Evolutionary conservation across 2,888 invertebrate genomes (phyloP), one percentile per base, ranked within the genome.

Genomic region (Drosophila mettleri): DNA sequence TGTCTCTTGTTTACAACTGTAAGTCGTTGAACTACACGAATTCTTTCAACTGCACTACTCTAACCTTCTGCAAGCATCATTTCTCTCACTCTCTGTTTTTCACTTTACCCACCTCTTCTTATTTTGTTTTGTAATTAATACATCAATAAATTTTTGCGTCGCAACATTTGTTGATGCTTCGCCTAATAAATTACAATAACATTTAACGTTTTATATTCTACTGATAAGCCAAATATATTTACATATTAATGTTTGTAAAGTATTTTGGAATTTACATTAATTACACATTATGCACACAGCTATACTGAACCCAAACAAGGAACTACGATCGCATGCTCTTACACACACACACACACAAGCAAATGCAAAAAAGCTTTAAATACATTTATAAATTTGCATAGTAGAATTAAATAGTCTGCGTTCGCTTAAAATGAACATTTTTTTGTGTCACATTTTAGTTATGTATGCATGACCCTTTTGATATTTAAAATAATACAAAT

Each of bases 1-100:
- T 36, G 2, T 36, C 9, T 16, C 4, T 22, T 67, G 75, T 68
- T 68, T 78, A 74, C 59, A 63, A 34, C 12, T 22, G 29, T 41
- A 53, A 74, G 74, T 78, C 74, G 62, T 68, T 74, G 62, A 78
- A 45, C 79, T 45, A 33, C n/a, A 41, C 12, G 36, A 43, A 14
- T 45, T 12, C 36, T 53, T 33, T 8, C 7, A 38, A 55, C 34
- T 34, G 55, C 57, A 49, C 31, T 43, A 14, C 33, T 39, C 1
- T 24, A 45, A 29, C 29, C 12, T 16, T 34, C 31, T 43, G 16
- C 22, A 33, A 24, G n/a, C n/a, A 43, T 10, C n/a, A 18, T 20
- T 20, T 39, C n/a, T 38, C 10, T 20, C 16, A 18, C 8, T 45
- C 24, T 43, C 6, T 6, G 16, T 31, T 31, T 24, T 49, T 12